phyloP scores from a whole-genome alignment of 1,140 invertebrate species.

The Aphis craccivora region DNA sequence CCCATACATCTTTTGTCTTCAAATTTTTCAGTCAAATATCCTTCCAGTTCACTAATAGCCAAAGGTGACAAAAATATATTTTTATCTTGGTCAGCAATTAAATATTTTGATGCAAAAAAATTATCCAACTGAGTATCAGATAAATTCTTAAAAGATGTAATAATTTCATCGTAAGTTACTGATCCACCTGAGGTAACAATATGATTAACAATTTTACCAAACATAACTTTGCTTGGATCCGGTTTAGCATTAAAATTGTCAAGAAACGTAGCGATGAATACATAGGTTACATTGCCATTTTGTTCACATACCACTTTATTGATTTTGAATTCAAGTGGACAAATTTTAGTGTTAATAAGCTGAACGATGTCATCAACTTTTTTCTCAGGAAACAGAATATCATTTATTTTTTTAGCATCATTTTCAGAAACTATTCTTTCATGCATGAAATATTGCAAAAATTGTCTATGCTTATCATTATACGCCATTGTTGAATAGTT shows the following conservation, averaged over 20 bases:
- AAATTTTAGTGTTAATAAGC: slow-evolving; percentile 37
- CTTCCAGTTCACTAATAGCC: slow-evolving; percentile 28
- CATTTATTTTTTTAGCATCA: neutral
- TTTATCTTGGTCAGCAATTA: neutral
- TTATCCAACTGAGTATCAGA: neutral
- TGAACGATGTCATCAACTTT: neutral
- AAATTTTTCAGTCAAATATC: slow-evolving; percentile 24
- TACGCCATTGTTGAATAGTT: neutral
- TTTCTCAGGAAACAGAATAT: neutral
- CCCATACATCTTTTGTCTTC: neutral
- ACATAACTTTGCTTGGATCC: neutral
- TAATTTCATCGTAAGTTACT: neutral
- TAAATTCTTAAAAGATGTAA: neutral
- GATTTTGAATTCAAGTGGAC: slow-evolving; percentile 35
- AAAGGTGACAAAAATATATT: slow-evolving; percentile 35
- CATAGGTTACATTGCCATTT: neutral
- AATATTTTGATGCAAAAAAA: slow-evolving; percentile 29
- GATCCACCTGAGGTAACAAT: neutral
- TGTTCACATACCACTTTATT: slow-evolving; percentile 35
- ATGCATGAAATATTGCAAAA: slow-evolving; percentile 39
- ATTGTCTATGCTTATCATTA: slow-evolving; percentile 26
- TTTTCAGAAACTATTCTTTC: slow-evolving; percentile 24
- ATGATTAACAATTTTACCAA: neutral
- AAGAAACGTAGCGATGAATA: slow-evolving; percentile 17
- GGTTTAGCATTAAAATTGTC: slow-evolving; percentile 5